phyloP scores from a whole-genome alignment of 2,888 invertebrate species.

The Drosophila robusta region DNA sequence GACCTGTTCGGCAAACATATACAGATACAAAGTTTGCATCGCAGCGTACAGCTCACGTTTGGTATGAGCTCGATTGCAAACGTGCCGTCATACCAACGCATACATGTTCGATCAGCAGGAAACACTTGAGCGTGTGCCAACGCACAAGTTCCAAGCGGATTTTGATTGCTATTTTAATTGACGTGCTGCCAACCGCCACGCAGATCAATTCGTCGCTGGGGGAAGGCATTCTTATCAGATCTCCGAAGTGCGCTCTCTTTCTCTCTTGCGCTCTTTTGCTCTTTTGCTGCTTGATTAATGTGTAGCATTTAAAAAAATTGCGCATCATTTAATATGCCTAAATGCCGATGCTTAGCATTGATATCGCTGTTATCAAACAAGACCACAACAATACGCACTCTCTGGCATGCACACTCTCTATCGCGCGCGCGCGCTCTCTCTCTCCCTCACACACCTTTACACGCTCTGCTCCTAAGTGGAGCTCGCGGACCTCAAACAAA shows the following conservation, averaged over 20 bases:
- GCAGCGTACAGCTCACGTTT: constrained; percentile 42
- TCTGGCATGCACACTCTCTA: constrained; percentile 6
- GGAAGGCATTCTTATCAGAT: constrained; percentile 44
- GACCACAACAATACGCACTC: constrained; percentile 20
- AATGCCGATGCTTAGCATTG: constrained; percentile 30
- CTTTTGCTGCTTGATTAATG: constrained; percentile 20
- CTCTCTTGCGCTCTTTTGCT: constrained; percentile 1
- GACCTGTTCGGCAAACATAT: constrained; percentile 29
- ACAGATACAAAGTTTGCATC: constrained; percentile 11
- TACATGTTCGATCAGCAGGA: constrained; percentile 33
- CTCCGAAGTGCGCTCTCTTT: constrained; percentile 5
- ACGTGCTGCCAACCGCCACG: constrained; percentile 11
- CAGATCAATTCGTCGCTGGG: constrained; percentile 30
- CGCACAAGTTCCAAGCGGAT: constrained; percentile 33
- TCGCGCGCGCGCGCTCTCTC: not conserved
- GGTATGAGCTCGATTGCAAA: constrained; percentile 49
- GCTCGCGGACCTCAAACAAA: constrained; percentile 37
- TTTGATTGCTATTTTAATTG: constrained; percentile 1
- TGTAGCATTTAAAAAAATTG: constrained; percentile 57
- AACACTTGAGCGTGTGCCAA: constrained; percentile 31
- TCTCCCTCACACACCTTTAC: constrained; percentile 13
- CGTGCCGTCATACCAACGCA: not conserved
- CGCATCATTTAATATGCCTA: constrained; percentile 57
- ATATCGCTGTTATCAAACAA: constrained; percentile 57
- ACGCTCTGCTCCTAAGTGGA: constrained; percentile 22